Percentiles rank a stretch among this genome's conserved stretches.
These are phyloP conservation scores for Lepidochitona cinerea DNA, from an alignment of 2,888 invertebrate genomes.

Conservation along the genomic window DNA sequence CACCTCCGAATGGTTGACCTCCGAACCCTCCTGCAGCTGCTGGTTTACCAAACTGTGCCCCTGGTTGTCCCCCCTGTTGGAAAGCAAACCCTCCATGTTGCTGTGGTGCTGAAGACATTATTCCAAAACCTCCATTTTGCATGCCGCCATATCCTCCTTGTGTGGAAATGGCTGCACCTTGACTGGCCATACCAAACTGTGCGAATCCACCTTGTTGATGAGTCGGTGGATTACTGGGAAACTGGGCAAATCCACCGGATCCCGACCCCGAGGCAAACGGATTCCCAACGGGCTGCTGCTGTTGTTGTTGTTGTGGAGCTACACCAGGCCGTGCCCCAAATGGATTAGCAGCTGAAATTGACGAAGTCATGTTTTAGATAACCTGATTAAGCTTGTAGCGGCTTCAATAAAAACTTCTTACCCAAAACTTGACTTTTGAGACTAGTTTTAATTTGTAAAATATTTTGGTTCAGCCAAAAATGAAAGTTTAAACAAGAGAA, in stretches of 20 bases:
- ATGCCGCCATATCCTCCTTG: not conserved
- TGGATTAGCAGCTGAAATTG: not conserved
- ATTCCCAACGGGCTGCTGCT: not conserved
- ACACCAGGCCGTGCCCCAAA: not conserved
- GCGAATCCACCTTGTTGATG: not conserved
- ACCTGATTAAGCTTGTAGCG: too few relatives aligned
- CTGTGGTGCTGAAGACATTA: not conserved
- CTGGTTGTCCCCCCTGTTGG: not conserved
- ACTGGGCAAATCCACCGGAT: not conserved
- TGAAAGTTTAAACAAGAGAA: too few relatives aligned
- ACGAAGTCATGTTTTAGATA: too few relatives aligned
- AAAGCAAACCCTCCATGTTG: not conserved
- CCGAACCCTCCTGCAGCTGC: not conserved
- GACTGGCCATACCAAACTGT: not conserved
- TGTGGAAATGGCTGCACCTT: not conserved
- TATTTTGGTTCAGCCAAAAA: too few relatives aligned
- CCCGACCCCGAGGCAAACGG: not conserved
- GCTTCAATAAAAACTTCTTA: too few relatives aligned
- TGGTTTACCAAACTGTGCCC: not conserved
- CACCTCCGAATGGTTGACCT: not conserved
- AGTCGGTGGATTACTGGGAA: not conserved
- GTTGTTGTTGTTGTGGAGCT: not conserved
- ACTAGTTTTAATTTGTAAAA: too few relatives aligned
- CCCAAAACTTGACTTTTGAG: too few relatives aligned
- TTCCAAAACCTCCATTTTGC: not conserved